These are phyloP conservation scores for Lepilemur ruficaudatus DNA, from an alignment of 2,797 vertebrate genomes.

Conservation along the genomic window DNA sequence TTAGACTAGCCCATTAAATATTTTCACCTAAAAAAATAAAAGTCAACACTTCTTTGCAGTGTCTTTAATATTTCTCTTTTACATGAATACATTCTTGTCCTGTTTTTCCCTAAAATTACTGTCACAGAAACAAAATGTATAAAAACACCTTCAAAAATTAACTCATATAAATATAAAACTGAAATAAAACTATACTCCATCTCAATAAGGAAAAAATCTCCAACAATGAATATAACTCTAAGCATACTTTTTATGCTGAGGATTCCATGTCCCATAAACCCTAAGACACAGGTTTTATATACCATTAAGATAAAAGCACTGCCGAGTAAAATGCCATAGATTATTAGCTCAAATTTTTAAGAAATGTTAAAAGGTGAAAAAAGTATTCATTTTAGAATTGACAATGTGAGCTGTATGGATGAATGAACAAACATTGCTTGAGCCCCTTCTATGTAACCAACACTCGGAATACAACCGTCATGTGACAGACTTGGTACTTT, in stretches of 20 bases:
- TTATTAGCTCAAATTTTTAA: not conserved
- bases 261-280: not conserved
- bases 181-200: conserved; percentile 4
- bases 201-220: not conserved
- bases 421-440: not conserved
- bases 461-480: not conserved
- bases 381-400: not conserved
- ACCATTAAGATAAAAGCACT: not conserved
- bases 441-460: not conserved
- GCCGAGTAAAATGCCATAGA: not conserved
- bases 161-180: conserved; percentile 9
- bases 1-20: not conserved
- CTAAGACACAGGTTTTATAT: not conserved
- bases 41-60: not conserved
- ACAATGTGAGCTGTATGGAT: not conserved
- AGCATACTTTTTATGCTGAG: not conserved
- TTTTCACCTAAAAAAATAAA: conserved; percentile 29
- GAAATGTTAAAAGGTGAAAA: not conserved
- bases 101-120: conserved; percentile 23
- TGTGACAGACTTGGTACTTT: not conserved
- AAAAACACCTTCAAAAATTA: not conserved
- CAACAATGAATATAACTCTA: not conserved
- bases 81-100: not conserved
- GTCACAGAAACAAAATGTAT: not conserved
- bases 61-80: not conserved